These are phyloP conservation scores for Malaclemys terrapin DNA, from an alignment of 2,113 vertebrate species.

Conservation along the genomic window DNA sequence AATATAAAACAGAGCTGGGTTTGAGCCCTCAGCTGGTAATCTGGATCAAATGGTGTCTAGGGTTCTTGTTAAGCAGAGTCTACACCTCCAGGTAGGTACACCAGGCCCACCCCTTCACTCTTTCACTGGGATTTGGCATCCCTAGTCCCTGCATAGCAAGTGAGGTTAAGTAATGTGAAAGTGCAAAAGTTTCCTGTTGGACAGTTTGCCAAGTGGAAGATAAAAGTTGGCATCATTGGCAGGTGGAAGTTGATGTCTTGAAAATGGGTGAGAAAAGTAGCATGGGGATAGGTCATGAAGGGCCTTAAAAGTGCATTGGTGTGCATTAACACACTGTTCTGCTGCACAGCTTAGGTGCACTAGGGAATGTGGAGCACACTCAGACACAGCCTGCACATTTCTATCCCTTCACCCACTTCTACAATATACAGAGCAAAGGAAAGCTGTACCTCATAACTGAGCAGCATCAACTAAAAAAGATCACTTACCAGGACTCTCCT, in stretches of 20 bases:
- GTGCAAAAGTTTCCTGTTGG: not conserved
- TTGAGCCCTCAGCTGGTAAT: not conserved
- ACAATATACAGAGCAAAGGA: too few species aligned
- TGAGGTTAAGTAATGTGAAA: not conserved
- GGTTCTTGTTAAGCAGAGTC: not conserved
- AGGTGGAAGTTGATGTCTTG: not conserved
- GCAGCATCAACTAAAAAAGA: too few species aligned
- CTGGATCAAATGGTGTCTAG: too few species aligned
- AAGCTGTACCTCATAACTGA: too few species aligned
- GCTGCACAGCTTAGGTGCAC: too few species aligned
- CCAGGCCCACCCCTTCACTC: too few species aligned
- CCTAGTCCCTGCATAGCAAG: too few species aligned
- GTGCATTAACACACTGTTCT: too few species aligned
- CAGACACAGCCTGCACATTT: too few species aligned
- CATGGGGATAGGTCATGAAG: not conserved
- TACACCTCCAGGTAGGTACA: not conserved
- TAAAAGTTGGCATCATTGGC: not conserved
- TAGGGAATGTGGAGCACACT: too few species aligned
- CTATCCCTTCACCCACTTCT: too few species aligned
- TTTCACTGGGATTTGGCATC: not conserved
- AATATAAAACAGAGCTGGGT: not conserved
- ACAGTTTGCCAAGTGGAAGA: not conserved
- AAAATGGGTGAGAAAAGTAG: not conserved
- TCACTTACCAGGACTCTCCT: too few species aligned
- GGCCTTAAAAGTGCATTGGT: not conserved